Conservation (phyloP, 2,797 vertebrate genomes). For the Girardinus metallicus region DNA sequence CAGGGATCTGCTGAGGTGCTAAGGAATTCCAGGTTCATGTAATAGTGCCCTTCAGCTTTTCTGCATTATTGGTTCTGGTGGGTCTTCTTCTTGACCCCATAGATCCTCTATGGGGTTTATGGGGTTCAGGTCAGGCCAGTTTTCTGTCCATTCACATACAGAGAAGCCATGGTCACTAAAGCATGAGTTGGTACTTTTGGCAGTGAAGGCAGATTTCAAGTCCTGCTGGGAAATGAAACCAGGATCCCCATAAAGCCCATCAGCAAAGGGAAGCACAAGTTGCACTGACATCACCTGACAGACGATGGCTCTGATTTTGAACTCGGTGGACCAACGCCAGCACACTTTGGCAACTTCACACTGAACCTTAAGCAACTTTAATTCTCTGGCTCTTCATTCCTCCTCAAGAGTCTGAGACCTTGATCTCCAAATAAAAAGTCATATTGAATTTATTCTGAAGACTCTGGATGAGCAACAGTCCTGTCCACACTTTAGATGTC, state of each 20-base stretch:
- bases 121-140: neutral
- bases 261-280: neutral
- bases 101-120: neutral
- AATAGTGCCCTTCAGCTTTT: neutral
- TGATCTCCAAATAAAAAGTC: neutral
- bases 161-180: neutral
- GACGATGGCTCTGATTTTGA: neutral
- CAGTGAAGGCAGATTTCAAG: neutral
- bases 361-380: neutral
- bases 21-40: neutral
- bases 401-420: neutral
- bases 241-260: neutral
- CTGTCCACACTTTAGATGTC: neutral
- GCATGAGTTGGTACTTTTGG: neutral
- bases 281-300: neutral
- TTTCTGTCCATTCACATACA: neutral
- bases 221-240: neutral
- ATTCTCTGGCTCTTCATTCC: neutral
- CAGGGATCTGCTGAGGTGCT: neutral
- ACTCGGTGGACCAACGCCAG: neutral
- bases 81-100: neutral
- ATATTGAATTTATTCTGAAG: neutral
- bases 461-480: neutral
- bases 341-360: neutral
- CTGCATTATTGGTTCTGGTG: neutral